phyloP scores from a whole-genome alignment of 2,888 invertebrate species.

The Drosophila falleni region DNA sequence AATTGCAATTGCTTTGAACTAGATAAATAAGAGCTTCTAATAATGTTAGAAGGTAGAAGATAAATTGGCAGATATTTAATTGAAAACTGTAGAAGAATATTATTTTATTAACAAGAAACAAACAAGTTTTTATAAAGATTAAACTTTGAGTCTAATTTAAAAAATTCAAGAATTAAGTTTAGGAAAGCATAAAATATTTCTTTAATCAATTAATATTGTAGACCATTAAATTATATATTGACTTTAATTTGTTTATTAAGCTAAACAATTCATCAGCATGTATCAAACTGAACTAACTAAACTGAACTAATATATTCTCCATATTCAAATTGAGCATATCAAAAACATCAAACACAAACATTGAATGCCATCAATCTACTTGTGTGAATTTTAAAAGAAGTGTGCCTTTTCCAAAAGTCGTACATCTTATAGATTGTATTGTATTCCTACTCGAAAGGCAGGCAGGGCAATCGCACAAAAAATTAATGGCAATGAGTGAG shows the following conservation, averaged over 20 bases:
- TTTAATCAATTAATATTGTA: neutral
- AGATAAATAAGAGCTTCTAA: neutral
- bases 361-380: slow-evolving; percentile 28
- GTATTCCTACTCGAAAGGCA: slow-evolving; percentile 11
- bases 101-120: neutral
- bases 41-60: neutral
- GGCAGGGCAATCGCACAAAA: slow-evolving; percentile 36
- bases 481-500: slow-evolving; percentile 76
- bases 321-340: slow-evolving; percentile 22
- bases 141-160: too few species aligned
- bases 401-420: slow-evolving; percentile 1
- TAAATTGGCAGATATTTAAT: too few species aligned
- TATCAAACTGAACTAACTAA: neutral
- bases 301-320: too few species aligned
- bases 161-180: neutral
- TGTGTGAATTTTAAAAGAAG: slow-evolving; percentile 15
- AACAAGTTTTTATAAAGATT: too few species aligned
- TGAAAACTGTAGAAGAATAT: neutral
- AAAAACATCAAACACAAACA: slow-evolving; percentile 34
- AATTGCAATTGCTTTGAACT: slow-evolving; percentile 9
- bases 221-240: neutral
- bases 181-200: neutral
- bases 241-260: neutral
- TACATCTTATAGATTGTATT: slow-evolving; percentile 21
- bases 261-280: slow-evolving; percentile 1